Evolutionary conservation across 2,113 vertebrate genomes (phyloP).

Genomic region (Nothoprocta perdicaria): DNA sequence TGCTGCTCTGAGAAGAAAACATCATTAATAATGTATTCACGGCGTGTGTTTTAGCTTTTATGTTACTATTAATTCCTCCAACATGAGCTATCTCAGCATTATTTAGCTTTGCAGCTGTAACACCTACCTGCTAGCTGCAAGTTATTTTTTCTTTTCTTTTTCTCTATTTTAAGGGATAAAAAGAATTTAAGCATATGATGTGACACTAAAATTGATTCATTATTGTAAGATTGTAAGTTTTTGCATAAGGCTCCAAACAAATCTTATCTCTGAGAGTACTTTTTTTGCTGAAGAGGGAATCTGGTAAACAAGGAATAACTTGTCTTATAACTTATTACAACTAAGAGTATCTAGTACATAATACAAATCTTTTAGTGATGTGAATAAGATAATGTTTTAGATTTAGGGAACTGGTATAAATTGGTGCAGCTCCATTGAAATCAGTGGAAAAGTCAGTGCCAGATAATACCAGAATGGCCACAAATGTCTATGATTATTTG

Average conservation of each 20-base stretch:
- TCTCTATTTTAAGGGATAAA: background rate
- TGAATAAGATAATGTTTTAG: background rate
- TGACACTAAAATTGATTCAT: background rate
- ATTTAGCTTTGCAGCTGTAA: background rate
- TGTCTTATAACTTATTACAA: background rate
- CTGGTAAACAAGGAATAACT: background rate
- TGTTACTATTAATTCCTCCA: constrained; percentile 7
- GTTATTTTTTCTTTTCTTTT: background rate
- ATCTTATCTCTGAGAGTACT: background rate
- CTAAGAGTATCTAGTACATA: background rate
- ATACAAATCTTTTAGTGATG: background rate
- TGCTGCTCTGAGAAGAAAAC: constrained; percentile 48
- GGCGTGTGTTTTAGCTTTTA: constrained; percentile 22
- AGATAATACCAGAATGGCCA: background rate
- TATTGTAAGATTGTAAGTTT: background rate
- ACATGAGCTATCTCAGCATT: background rate
- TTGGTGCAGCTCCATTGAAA: background rate
- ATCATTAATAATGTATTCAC: constrained; percentile 54
- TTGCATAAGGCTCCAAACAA: background rate
- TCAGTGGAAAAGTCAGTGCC: background rate
- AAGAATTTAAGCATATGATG: background rate
- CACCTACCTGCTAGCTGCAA: background rate
- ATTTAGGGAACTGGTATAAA: background rate
- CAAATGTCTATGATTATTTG: background rate
- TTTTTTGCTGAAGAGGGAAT: background rate